phyloP scores from a whole-genome alignment of 2,113 vertebrate species.

The Tychaedon coryphoeus region DNA sequence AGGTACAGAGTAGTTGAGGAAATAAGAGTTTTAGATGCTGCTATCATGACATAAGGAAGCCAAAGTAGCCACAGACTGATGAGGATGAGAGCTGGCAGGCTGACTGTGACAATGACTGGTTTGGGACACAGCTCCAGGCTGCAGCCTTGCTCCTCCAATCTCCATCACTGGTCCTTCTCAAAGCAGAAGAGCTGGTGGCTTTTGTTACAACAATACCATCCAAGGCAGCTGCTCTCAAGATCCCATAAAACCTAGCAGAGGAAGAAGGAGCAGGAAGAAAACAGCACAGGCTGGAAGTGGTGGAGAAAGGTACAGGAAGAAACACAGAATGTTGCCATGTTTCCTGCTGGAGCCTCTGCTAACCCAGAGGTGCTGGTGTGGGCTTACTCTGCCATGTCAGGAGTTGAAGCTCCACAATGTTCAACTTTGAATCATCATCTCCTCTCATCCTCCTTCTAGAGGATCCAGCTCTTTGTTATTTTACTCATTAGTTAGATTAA shows the following conservation, averaged over 20 bases:
- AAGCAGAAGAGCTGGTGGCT: neutral
- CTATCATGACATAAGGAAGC: accelerated
- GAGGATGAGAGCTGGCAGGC: neutral
- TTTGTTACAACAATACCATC: neutral
- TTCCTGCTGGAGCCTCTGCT: neutral
- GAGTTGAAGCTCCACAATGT: neutral
- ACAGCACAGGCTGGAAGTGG: neutral
- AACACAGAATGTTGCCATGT: accelerated
- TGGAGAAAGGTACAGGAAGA: neutral
- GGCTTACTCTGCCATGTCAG: neutral
- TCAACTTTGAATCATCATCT: neutral
- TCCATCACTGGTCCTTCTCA: neutral
- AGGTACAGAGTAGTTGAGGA: neutral
- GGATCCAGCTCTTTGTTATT: neutral
- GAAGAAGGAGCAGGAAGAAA: neutral
- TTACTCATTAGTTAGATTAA: neutral
- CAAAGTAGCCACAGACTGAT: neutral
- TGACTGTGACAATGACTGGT: accelerated
- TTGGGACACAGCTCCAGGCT: neutral
- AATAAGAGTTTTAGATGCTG: neutral
- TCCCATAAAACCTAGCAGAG: neutral
- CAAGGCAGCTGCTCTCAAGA: neutral
- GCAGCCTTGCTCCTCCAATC: neutral
- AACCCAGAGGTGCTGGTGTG: neutral
- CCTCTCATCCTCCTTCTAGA: neutral